Evolutionary conservation across 2,888 invertebrate genomes (phyloP).

Genomic region (Cerastoderma edule): DNA sequence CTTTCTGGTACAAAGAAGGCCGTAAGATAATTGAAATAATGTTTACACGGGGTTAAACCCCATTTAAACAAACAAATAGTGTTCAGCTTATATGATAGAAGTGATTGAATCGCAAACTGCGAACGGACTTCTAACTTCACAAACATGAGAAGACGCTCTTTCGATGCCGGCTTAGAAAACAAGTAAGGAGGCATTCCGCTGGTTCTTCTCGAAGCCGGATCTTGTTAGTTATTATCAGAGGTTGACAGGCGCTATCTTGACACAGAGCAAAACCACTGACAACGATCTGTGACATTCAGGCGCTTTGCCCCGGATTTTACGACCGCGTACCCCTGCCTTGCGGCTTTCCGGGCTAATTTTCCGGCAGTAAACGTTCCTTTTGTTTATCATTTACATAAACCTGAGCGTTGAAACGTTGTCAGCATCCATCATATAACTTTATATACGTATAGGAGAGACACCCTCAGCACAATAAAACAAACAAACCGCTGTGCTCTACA

Average conservation of each 20-base stretch:
- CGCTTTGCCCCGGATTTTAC: constrained; percentile 36
- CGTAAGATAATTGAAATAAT: too few relatives aligned
- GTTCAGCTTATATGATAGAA: too few relatives aligned
- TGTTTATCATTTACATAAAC: constrained; percentile 42
- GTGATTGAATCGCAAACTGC: too few relatives aligned
- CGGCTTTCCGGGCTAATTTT: constrained; percentile 49
- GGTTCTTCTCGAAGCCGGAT: constrained; percentile 6
- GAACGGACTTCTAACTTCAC: too few relatives aligned
- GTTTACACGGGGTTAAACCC: too few relatives aligned
- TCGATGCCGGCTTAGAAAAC: background rate
- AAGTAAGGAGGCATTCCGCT: background rate
- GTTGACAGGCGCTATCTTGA: constrained; percentile 31
- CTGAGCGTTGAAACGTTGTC: constrained; percentile 29
- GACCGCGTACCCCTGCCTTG: constrained; percentile 36
- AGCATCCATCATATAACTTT: constrained; percentile 48
- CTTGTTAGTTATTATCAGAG: constrained; percentile 22
- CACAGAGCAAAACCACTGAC: constrained; percentile 21
- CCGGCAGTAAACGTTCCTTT: constrained; percentile 50
- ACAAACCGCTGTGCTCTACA: too few relatives aligned
- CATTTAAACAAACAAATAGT: too few relatives aligned
- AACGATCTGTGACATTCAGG: constrained; percentile 27
- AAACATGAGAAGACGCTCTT: too few relatives aligned
- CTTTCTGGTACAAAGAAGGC: too few relatives aligned
- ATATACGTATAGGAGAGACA: constrained; percentile 5
- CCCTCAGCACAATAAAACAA: background rate